Conservation (phyloP, 2,888 invertebrate genomes). For the Parasteatoda lunata region DNA sequence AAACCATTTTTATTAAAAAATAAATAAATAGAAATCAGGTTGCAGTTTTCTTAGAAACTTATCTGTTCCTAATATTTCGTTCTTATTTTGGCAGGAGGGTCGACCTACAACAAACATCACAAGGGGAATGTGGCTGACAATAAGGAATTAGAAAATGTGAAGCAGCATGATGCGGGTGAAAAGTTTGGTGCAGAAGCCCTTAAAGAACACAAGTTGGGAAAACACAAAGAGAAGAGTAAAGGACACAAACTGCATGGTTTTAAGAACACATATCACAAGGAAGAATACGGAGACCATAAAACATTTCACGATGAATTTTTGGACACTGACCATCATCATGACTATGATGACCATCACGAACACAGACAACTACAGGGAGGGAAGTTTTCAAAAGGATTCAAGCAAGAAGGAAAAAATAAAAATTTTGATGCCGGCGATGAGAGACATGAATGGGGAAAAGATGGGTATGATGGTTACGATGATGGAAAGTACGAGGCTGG, state of each 20-base stretch:
- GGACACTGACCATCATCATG: conserved; percentile 60
- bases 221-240: conserved; percentile 58
- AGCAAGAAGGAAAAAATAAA: conserved; percentile 31
- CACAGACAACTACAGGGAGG: conserved; percentile 54
- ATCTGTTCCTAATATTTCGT: not conserved
- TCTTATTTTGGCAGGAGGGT: conserved; percentile 23
- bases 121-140: conserved; percentile 35
- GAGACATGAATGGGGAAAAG: conserved; percentile 53
- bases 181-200: conserved; percentile 48
- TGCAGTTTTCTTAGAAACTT: not conserved
- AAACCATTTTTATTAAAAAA: not conserved
- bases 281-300: conserved; percentile 69
- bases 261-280: conserved; percentile 69
- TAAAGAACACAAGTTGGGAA: conserved; percentile 59
- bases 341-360: conserved; percentile 64
- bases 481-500: conserved; percentile 46
- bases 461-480: conserved; percentile 24
- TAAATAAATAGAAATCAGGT: not conserved
- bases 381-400: conserved; percentile 44
- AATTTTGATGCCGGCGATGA: conserved; percentile 48
- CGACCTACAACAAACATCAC: conserved; percentile 45
- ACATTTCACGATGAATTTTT: conserved; percentile 66
- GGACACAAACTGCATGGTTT: conserved; percentile 67
- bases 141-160: conserved; percentile 41
- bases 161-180: conserved; percentile 43